Base-by-base conservation (phyloP, 2,888 invertebrate genomes). In the Mimachlamys varia region DNA sequence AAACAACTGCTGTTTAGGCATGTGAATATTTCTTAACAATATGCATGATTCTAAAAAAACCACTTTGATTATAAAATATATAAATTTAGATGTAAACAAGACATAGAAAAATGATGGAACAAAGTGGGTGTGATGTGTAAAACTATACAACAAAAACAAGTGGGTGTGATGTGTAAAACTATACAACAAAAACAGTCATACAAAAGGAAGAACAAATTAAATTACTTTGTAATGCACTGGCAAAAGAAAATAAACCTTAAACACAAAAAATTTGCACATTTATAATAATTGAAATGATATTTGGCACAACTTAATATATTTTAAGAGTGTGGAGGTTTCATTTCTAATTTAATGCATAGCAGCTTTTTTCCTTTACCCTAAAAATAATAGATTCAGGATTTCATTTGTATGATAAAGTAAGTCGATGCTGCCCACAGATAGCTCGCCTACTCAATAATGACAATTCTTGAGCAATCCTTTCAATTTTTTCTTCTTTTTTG, bases 201-300 rank as follows among this genome's bases (percentile, higher is more conserved):
- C 76, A 76, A 58, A 10, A 76, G 33, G 33, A 33, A 76, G 76
- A 76, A 76, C 76, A 76, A 76, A 33, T 76, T 22, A 62, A 62
- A 62, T 62, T 22, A 62, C 53, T 33, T 76, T 76, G 27, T 76
- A 76, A 76, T 76, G 76, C 76, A 76, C 76, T 76, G 33, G 15
- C 7, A 15, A 76, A 76, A n/a, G n/a, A n/a, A 76, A 76, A 76
- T 33, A 76, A 53, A 5, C 7, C 44, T 44, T 44, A 7, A 53
- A 53, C 53, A 76, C 33, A 76, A 33, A 76, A 27, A 19, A 76
- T 76, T 76, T 76, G 76, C 27, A 76, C 76, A 76, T 76, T 76
- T 76, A 44, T 44, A 44, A 44, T 44, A 5, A 76, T 76, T 76
- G 76, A 76, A 76, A 76, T 76, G 76, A 76, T 33, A 76, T 76